Base-by-base conservation (phyloP, 2,797 vertebrate species). In the Malacoraja senta region DNA sequence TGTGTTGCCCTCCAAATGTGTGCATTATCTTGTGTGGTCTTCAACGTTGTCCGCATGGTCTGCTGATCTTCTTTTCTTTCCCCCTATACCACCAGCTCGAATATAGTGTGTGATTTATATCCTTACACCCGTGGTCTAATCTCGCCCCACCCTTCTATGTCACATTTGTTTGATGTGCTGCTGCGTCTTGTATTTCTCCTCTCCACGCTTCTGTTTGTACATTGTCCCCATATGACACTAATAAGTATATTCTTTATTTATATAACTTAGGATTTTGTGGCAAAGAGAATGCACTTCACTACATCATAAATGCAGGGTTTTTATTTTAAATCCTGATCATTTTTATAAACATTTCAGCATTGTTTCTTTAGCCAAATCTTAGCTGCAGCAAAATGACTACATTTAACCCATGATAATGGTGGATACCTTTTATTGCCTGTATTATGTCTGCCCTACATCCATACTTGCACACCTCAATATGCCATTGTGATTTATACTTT, bases 391-490 rank as follows among this genome's bases (percentile, higher is more conserved):
- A 86, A 35, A 35, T 65, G 29, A 1, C n/a, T 68, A 21, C 17
- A 38, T 8, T 8, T 88, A 88, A 65, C 68, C 35, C 68, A n/a
- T n/a, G 61, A 88, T n/a, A 35, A 88, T 68, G 61, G 32, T 88
- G 84, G 61, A 88, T 88, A 88, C 19, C 19, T 65, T 88, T 88
- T 68, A 88, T 35, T 88, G 84, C 63, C 84, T 88, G 65, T 88
- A 58, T 92, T 38, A 76, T 91, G 38, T 92, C 90, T 74, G 44
- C 35, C 13, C 44, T 71, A 76, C 68, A 58, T 53, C 38, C 68
- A 92, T 44, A 74, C 90, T 76, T 92, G 84, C 90, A 92, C 68
- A 92, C 35, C 26, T 92, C 68, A 92, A 76, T 76, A 92, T 76
- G n/a, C 90, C 68, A 92, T 26, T 92, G 90, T 72, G 68, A 38